phyloP scores from a whole-genome alignment of 2,888 invertebrate species.

The Cosmopolites sordidus region DNA sequence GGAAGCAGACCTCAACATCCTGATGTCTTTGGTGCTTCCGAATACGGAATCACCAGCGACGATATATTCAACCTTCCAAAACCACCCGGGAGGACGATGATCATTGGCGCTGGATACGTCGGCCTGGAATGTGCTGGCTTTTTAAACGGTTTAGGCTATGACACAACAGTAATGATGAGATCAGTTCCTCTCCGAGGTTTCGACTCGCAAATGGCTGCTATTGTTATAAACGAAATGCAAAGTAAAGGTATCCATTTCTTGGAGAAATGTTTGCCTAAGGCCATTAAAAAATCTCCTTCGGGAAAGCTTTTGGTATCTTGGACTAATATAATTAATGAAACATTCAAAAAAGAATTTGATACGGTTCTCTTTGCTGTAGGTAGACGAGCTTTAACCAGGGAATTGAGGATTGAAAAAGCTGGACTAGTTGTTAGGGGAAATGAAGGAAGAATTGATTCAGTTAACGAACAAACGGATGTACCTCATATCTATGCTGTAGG shows the following conservation, averaged over 20 bases:
- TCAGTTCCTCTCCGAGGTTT: constrained; percentile 85
- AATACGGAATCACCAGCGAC: constrained; percentile 86
- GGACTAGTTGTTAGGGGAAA: constrained; percentile 63
- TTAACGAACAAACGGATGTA: constrained; percentile 79
- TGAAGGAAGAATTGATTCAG: constrained; percentile 68
- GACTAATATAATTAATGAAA: constrained; percentile 49
- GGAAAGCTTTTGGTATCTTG: constrained; percentile 68
- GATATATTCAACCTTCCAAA: constrained; percentile 83
- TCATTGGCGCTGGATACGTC: constrained; percentile 90
- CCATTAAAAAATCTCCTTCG: constrained; percentile 65
- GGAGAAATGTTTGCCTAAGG: constrained; percentile 62
- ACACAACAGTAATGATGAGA: constrained; percentile 82
- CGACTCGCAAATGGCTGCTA: constrained; percentile 89
- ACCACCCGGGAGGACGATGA: constrained; percentile 83
- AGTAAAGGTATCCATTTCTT: constrained; percentile 75
- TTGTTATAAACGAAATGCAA: constrained; percentile 75
- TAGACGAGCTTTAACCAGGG: constrained; percentile 69
- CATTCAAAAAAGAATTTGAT: constrained; percentile 63
- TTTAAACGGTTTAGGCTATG: constrained; percentile 79
- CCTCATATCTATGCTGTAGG: constrained; percentile 90
- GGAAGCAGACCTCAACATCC: constrained; percentile 91
- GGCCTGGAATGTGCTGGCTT: constrained; percentile 94
- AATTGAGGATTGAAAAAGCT: constrained; percentile 66
- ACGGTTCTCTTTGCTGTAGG: constrained; percentile 86
- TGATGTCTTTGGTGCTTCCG: constrained; percentile 78